Evolutionary conservation across 2,113 vertebrate genomes (phyloP), one percentile per base, ranked within the genome.

Genomic region (Pseudopipra pipra): DNA sequence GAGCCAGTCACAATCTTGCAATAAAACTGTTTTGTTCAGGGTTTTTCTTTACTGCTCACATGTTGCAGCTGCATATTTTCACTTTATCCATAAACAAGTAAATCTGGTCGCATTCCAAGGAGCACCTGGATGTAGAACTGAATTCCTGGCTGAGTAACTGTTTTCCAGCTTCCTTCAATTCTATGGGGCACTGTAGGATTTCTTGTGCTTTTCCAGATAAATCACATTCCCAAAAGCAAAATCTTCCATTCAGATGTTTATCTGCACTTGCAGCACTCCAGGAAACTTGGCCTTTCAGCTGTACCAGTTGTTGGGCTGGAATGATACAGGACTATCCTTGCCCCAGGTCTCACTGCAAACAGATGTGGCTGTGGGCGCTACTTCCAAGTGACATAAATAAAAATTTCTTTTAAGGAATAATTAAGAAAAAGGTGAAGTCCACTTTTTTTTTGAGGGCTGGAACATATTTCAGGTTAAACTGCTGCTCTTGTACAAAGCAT

Each of bases 61-160:
- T 22, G 31, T 68, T 52, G 28, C n/a, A 75, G 52, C 80, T 92
- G 88, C 49, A 14, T 63, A 21, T 72, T 85, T 83, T 75, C 35
- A 46, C 56, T 62, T 56, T n/a, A 14, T 93, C 43, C 63, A 33
- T 43, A 16, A 87, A 44, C 49, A 71, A 65, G 67, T 31, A n/a
- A 56, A 43, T 59, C 72, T 94, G 88, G 54, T 74, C 3, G 0
- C 9, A 2, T 75, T 95, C 82, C 92, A 90, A 86, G 83, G 43
- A 93, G 54, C 90, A 97, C 86, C 83, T 97, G 95, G 88, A 65
- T 84, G 44, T 7, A 16, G 59, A 91, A 72, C 59, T 51, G 61
- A 31, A 77, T 90, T 81, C 65, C 28, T 81, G 83, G 10, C 56
- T 27, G 20, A 56, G 49, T 31, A 59, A 52, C 35, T 54, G 28